Evolutionary conservation across 2,888 invertebrate species (phyloP).

Genomic region (Atrina japonica): DNA sequence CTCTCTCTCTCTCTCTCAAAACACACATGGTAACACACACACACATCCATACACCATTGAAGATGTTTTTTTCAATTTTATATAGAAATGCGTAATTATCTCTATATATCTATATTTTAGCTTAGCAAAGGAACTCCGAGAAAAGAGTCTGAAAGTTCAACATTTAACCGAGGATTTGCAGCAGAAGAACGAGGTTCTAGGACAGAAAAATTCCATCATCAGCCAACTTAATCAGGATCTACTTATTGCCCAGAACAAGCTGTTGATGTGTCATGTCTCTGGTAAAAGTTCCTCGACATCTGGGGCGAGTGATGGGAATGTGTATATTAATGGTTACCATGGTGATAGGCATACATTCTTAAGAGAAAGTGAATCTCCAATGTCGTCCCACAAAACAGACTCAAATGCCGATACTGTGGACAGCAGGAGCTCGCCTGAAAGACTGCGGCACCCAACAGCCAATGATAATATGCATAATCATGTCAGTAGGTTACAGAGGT

Average conservation of each 20-base stretch:
- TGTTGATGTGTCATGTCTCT: conserved; percentile 12
- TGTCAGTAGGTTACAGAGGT: conserved; percentile 17
- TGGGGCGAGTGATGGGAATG: conserved; percentile 30
- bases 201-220: conserved; percentile 32
- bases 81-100: too few relatives aligned
- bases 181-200: conserved; percentile 20
- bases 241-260: conserved; percentile 22
- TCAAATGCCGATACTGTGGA: neutral
- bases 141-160: too few relatives aligned
- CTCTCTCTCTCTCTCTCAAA: too few relatives aligned
- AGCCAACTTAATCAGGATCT: conserved; percentile 31
- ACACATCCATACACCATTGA: too few relatives aligned
- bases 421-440: conserved; percentile 24
- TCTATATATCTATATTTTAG: conserved; percentile 20
- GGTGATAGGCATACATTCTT: conserved; percentile 4
- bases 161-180: too few relatives aligned
- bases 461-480: conserved; percentile 10
- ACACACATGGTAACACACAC: too few relatives aligned
- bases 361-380: conserved; percentile 13
- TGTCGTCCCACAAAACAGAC: too few relatives aligned
- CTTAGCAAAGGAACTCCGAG: neutral
- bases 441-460: conserved; percentile 26
- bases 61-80: too few relatives aligned
- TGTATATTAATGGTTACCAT: conserved; percentile 2
- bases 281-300: conserved; percentile 23